Percentiles rank a stretch among this genome's conserved stretches.
Conservation (phyloP, 2,888 invertebrate genomes). For the Artemia sinica region DNA sequence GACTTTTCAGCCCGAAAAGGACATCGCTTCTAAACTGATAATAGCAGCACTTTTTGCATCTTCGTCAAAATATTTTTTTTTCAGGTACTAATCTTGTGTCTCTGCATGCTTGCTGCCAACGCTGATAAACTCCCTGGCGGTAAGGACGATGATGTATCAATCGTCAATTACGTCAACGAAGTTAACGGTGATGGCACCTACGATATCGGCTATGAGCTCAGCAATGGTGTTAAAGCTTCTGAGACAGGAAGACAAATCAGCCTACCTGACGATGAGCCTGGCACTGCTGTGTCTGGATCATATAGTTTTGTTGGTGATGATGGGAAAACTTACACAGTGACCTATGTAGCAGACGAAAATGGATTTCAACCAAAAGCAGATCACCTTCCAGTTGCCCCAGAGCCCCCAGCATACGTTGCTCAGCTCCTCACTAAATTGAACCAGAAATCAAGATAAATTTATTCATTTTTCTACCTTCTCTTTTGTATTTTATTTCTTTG, state of each 20-base stretch:
- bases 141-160: slow-evolving; percentile 15
- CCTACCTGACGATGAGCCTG: slow-evolving; percentile 3
- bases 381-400: not conserved
- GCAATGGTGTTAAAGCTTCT: not conserved
- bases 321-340: not conserved
- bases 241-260: not conserved
- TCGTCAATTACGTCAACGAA: slow-evolving; percentile 16
- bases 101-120: not conserved
- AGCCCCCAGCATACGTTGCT: not conserved
- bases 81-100: not conserved
- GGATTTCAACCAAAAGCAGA: slow-evolving; percentile 1
- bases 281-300: not conserved
- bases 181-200: slow-evolving; percentile 18
- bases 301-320: not conserved
- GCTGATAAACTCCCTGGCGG: not conserved
- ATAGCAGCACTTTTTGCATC: no score
- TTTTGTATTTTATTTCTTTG: no score
- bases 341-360: not conserved
- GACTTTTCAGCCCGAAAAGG: no score
- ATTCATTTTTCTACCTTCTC: no score
- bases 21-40: no score
- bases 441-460: not conserved
- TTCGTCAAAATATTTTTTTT: not conserved
- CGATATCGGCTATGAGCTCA: not conserved
- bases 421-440: not conserved